Evolutionary conservation across 2,797 vertebrate species (phyloP), one percentile per base, ranked within the genome.

Genomic region (Taeniopygia guttata): DNA sequence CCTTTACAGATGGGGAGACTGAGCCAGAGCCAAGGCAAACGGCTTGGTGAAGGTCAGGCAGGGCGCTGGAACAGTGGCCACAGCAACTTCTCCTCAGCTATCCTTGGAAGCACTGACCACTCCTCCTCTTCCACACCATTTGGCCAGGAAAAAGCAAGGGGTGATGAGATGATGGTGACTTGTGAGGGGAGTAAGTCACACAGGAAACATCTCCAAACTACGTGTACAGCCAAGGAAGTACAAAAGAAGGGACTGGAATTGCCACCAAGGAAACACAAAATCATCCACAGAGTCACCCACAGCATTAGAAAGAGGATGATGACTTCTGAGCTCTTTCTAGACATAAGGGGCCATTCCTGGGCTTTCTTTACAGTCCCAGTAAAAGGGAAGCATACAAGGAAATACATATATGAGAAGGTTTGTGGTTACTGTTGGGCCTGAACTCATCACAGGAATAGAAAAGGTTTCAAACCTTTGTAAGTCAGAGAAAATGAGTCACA

Each of bases 1-100:
- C 63, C 80, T 26, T 87, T 91, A 58, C 85, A 96, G 89, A 87
- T 87, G 95, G 85, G 91, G 89, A 94, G 89, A 91, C 48, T 60
- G 90, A 97, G 95, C 84, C 86, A 91, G 60, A 91, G 94, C 90
- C 94, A 96, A 96, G 87, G 66, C 74, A 75, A 93, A 89, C 45
- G 95, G 58, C n/a, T 79, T 88, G 91, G 86, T 43, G 95, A 94
- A 90, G 90, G 95, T 94, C 94, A 94, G 3, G 13, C 45, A 89
- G 81, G 80, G 69, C 2, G 0, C 45, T 78, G 72, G 42, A 91
- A 79, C 84, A 88, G 78, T 95, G 89, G 69, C 78, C 76, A 69
- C 54, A 94, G 81, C 85, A 92, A 75, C n/a, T 42, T 58, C 84
- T 81, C 80, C 89, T 23, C 52, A 84, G 89, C 70, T 74, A 30